Base-by-base conservation (phyloP, 2,888 invertebrate species). In the Stenodema calcarata region DNA sequence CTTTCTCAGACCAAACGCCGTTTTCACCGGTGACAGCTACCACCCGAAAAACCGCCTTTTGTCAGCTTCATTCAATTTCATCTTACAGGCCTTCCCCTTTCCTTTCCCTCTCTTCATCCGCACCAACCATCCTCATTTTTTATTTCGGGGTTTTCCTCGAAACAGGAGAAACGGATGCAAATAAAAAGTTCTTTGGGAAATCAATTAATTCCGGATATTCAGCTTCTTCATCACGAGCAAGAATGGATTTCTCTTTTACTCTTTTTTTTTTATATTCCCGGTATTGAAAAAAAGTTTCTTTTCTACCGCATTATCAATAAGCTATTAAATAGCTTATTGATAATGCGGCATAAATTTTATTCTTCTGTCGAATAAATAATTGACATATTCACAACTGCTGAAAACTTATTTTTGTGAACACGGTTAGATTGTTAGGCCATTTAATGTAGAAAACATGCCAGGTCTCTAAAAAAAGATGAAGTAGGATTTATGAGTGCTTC, bases 191-290 rank as follows among this genome's bases (percentile, higher is more conserved):
- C 18, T 73, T 73, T 9, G 14, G 7, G 18, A 18, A 73, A 73
- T 73, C 73, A 73, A 73, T 73, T 73, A 73, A 73, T n/a, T 35
- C 73, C 73, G 16, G 73, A 73, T 73, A 73, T 73, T 73, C 73
- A 41, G 35, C 41, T 35, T 41, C 73, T 73, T 73, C 0, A 73
- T 73, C 30, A 35, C 9, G 35, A 18, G 18, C 62, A 62, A 62
- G 18, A 23, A 4, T 9, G 27, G 54, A 18, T 54, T 50, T 54
- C 18, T n/a, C 54, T 54, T 18, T 62, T 62, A 11, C n/a, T 62
- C n/a, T 16, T 50, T 50, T 4, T 50, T 1, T n/a, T 16, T 50
- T 50, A n/a, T 50, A 16, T 4, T 23, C 7, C 7, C 27, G 7
- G 11, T 62, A 62, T 62, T 23, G 62, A 23, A 23, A 9, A 62